Conservation (phyloP, 2,888 invertebrate genomes). For the Drosophila demipolita region DNA sequence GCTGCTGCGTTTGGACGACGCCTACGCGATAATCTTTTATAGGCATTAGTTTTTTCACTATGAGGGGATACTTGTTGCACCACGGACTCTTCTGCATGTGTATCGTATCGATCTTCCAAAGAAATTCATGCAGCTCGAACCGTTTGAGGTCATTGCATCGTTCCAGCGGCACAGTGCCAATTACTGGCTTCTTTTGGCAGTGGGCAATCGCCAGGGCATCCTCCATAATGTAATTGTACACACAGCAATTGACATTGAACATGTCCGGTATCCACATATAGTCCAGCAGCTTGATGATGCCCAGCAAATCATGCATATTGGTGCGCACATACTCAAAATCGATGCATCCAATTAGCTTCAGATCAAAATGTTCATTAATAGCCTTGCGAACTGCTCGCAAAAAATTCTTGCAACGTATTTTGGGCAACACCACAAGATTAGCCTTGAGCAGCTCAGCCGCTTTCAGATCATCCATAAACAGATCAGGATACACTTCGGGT, state of each 20-base stretch:
- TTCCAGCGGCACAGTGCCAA: constrained; percentile 82
- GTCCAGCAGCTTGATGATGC: constrained; percentile 78
- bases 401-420: constrained; percentile 72
- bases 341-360: constrained; percentile 78
- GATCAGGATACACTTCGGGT: constrained; percentile 43
- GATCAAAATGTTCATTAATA: constrained; percentile 40
- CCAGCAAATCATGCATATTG: constrained; percentile 79
- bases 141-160: constrained; percentile 82
- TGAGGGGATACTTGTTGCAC: constrained; percentile 82
- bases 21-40: constrained; percentile 72
- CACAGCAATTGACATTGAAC: constrained; percentile 59
- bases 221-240: constrained; percentile 70
- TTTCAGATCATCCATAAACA: constrained; percentile 73
- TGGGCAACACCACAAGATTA: constrained; percentile 78
- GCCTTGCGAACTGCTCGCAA: constrained; percentile 63
- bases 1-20: constrained; percentile 62
- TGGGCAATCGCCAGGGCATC: constrained; percentile 77
- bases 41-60: constrained; percentile 83
- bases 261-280: constrained; percentile 82
- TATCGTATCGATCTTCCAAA: constrained; percentile 81
- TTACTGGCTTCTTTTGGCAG: constrained; percentile 77
- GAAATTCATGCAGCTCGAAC: constrained; percentile 78
- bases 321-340: constrained; percentile 72
- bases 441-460: constrained; percentile 64
- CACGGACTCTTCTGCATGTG: constrained; percentile 83